Percentiles rank a stretch among this genome's conserved stretches.
phyloP scores from a whole-genome alignment of 2,888 invertebrate genomes.

The Drepanosiphum platanoidis region DNA sequence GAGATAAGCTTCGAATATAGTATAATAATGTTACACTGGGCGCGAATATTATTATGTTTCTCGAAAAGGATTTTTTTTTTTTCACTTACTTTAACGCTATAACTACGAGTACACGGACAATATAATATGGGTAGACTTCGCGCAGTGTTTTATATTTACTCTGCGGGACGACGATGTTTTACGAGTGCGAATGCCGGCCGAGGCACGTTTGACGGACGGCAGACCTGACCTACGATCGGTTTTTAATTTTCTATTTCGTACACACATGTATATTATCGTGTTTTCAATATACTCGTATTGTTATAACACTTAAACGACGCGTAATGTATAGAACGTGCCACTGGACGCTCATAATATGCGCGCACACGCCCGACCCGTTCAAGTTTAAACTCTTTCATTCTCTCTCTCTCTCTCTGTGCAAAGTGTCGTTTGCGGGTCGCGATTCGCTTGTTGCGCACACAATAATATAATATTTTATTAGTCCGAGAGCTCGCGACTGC shows the following conservation, averaged over 20 bases:
- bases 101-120: not conserved
- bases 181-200: slow-evolving; percentile 24
- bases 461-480: not conserved
- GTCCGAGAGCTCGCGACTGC: not conserved
- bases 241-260: slow-evolving; percentile 32
- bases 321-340: slow-evolving; percentile 48
- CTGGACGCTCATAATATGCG: not conserved
- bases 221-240: slow-evolving; percentile 51
- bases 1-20: slow-evolving; percentile 8
- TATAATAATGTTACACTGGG: slow-evolving; percentile 8
- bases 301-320: not conserved
- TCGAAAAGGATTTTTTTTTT: not conserved
- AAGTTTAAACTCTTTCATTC: not conserved
- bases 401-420: not conserved
- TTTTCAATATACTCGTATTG: not conserved
- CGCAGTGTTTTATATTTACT: slow-evolving; percentile 26
- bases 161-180: slow-evolving; percentile 28
- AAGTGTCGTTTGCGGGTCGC: not conserved
- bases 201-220: slow-evolving; percentile 30
- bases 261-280: not conserved
- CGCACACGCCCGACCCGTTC: not conserved
- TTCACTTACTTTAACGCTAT: slow-evolving; percentile 1
- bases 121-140: not conserved
- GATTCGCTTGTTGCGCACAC: not conserved
- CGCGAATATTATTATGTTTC: not conserved